phyloP scores from a whole-genome alignment of 1,140 invertebrate genomes.

The Mercenaria mercenaria region DNA sequence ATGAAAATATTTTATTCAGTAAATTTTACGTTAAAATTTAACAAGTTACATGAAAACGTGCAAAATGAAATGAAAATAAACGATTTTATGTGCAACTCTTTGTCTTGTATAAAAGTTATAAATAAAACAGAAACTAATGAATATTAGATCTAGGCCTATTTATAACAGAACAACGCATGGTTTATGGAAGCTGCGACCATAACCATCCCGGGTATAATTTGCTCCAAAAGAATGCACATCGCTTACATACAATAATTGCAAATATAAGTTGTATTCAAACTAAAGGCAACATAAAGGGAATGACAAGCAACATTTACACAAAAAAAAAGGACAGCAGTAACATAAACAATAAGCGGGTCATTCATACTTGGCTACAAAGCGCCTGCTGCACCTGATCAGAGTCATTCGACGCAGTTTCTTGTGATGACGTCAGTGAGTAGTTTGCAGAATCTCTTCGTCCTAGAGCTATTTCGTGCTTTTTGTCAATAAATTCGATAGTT shows the following conservation, averaged over 20 bases:
- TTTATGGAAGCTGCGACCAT: too few relatives aligned
- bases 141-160: too few relatives aligned
- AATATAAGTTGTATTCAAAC: too few relatives aligned
- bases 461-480: constrained; percentile 59
- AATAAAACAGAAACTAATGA: too few relatives aligned
- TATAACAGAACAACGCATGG: too few relatives aligned
- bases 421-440: constrained; percentile 80
- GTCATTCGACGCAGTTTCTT: constrained; percentile 79
- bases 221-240: neutral
- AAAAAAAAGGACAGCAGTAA: neutral
- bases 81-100: too few relatives aligned
- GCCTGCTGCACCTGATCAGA: constrained; percentile 78
- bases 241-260: neutral
- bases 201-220: too few relatives aligned
- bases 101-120: too few relatives aligned
- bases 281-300: neutral
- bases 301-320: constrained; percentile 4
- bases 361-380: constrained; percentile 78
- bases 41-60: neutral
- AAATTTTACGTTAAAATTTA: neutral
- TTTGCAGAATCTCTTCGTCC: constrained; percentile 79
- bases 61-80: neutral
- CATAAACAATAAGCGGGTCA: neutral
- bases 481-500: constrained; percentile 53
- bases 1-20: neutral